A percentile compares a stretch with the other conserved stretches of the same genome.
Evolutionary conservation across 2,797 vertebrate genomes (phyloP).

Genomic region (Cercopithecus neglectus): DNA sequence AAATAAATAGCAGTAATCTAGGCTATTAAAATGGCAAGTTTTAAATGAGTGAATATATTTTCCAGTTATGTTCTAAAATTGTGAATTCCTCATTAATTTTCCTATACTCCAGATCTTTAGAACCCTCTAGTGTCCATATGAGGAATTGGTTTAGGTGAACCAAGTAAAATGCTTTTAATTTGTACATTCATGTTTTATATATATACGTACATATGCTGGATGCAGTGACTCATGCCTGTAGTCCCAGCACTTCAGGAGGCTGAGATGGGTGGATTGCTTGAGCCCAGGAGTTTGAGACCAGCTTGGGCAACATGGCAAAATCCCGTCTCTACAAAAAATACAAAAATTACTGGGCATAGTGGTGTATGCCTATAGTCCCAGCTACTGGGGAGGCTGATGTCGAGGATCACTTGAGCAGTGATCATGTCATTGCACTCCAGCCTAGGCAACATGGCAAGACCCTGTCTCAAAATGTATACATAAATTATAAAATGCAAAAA

Average conservation of each 20-base stretch:
- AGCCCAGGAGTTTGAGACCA: not conserved
- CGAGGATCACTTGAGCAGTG: not conserved
- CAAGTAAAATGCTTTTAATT: not conserved
- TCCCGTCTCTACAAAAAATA: not conserved
- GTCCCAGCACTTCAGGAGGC: not conserved
- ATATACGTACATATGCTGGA: not conserved
- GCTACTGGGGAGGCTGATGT: not conserved
- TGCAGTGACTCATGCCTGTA: not conserved
- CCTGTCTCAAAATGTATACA: not conserved
- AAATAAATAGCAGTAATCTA: not conserved
- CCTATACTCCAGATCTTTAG: not conserved
- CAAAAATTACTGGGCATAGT: not conserved
- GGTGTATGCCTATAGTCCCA: not conserved
- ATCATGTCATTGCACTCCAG: not conserved
- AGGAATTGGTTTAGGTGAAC: not conserved
- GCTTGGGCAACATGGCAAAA: not conserved
- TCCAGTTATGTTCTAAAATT: not conserved
- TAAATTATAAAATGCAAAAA: not conserved
- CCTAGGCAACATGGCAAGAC: not conserved
- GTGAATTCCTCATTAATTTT: not conserved
- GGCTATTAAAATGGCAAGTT: not conserved
- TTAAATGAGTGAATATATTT: not conserved
- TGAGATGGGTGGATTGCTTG: not conserved
- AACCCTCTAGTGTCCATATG: conserved; percentile 16
- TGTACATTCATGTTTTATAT: not conserved